Evolutionary conservation across 1,140 invertebrate genomes (phyloP).

Genomic region (Apis cerana): DNA sequence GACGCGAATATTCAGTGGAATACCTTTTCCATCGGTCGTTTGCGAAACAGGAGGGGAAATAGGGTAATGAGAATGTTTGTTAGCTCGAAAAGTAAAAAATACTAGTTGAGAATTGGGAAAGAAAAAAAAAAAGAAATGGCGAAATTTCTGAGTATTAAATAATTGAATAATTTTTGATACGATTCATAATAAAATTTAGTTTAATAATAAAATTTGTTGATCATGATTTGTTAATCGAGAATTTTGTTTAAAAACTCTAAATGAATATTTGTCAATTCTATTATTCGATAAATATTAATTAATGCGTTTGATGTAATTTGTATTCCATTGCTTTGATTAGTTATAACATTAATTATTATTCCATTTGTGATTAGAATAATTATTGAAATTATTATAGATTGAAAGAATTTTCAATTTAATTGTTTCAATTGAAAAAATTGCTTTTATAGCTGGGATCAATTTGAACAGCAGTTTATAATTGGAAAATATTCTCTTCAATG

Average conservation of each 20-base stretch:
- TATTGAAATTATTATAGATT: no score
- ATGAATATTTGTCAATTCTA: neutral
- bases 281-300: neutral
- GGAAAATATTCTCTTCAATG: neutral
- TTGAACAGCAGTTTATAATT: neutral
- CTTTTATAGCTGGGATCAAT: neutral
- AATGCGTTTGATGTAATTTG: neutral
- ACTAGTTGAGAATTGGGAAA: no score
- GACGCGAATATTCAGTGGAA: conserved; percentile 44
- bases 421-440: neutral
- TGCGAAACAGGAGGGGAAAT: conserved; percentile 35
- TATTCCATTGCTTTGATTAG: neutral
- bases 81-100: no score
- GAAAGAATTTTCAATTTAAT: neutral
- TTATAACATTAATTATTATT: no score
- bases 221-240: no score
- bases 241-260: neutral
- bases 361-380: no score
- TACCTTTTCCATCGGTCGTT: conserved; percentile 32
- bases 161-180: no score
- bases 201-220: no score
- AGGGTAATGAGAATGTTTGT: neutral
- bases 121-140: no score
- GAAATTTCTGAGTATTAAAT: no score
- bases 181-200: no score